Base-by-base conservation (phyloP, 2,888 invertebrate genomes). In the Penaeus monodon region DNA sequence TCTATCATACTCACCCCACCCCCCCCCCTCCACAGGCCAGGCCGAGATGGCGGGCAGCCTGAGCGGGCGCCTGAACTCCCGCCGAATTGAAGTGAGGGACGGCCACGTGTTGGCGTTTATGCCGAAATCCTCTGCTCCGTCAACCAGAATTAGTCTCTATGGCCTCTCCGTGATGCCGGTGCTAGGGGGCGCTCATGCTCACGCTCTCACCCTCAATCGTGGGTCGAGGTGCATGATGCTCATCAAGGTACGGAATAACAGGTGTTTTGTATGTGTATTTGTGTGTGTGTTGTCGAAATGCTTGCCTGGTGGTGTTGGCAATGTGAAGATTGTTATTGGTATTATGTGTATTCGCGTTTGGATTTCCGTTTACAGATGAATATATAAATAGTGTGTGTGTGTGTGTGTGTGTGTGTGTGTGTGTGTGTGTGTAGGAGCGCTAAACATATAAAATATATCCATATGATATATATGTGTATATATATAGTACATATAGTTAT, bases 131-230 rank as follows among this genome's bases (percentile, higher is more conserved):
- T 73, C 84, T 29, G 73, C 85, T 0, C 87, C 87, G 14, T 44
- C 83, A 29, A 80, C 87, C 6, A 57, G 80, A 12, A 76, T 84
- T 24, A 70, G 63, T 20, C 74, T 87, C 33, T 24, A 38, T 1
- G 87, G 65, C 8, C 87, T 87, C 80, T 87, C 87, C n/a, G 84
- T 87, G n/a, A 76, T 64, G 33, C 87, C 87, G 17, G 44, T 80
- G 33, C n/a, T 87, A 49, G 87, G 87, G 57, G 79, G 70, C 49
- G 8, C 20, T 1, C 73, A 70, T 70, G 2, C 49, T n/a, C 66
- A 85, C 64, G 80, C 84, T 2, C 29, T 87, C 27, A 38, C 73
- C 27, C 73, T 87, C 79, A 33, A 73, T 27, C 68, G 87, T 8
- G 84, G 74, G n/a, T 33, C 65, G 27, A 49, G 87, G 27, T 77